These are phyloP conservation scores for Allophyes oxyacanthae DNA, from an alignment of 2,888 invertebrate genomes.

Conservation along the genomic window DNA sequence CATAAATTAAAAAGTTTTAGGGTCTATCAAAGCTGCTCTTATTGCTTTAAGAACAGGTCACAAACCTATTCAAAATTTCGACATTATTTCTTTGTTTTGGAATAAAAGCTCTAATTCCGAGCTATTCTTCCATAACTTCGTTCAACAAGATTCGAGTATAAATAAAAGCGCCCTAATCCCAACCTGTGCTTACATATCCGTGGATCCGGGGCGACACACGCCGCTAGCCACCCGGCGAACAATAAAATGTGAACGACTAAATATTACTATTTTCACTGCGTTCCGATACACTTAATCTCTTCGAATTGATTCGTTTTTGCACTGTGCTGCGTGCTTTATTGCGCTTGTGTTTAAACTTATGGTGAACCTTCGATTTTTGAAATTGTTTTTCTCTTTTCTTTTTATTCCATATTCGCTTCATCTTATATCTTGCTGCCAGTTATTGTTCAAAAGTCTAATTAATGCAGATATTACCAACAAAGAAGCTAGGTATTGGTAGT, in stretches of 20 bases:
- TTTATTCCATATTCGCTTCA: background rate
- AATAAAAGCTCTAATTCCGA: no score
- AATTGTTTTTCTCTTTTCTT: background rate
- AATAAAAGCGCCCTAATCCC: conserved; percentile 56
- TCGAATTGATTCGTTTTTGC: conserved; percentile 50
- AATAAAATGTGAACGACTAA: conserved; percentile 70
- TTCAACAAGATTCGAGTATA: background rate
- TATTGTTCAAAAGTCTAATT: no score
- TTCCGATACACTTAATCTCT: conserved; percentile 58
- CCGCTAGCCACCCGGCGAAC: conserved; percentile 74
- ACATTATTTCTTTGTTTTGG: no score
- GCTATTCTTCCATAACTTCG: no score
- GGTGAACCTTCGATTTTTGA: no score
- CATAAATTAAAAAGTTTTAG: no score
- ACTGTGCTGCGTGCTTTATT: conserved; percentile 22
- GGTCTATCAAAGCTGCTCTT: no score
- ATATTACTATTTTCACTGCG: conserved; percentile 66
- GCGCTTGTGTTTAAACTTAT: conserved; percentile 8
- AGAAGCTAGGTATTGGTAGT: no score
- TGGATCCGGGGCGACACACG: conserved; percentile 72
- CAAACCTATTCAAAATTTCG: no score
- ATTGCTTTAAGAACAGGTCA: no score
- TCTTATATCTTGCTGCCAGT: no score
- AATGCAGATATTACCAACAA: no score
- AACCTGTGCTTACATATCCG: conserved; percentile 67